Evolutionary conservation across 2,113 vertebrate species (phyloP), one percentile per base, ranked within the genome.

Genomic region (Chlorodrepanis virens): DNA sequence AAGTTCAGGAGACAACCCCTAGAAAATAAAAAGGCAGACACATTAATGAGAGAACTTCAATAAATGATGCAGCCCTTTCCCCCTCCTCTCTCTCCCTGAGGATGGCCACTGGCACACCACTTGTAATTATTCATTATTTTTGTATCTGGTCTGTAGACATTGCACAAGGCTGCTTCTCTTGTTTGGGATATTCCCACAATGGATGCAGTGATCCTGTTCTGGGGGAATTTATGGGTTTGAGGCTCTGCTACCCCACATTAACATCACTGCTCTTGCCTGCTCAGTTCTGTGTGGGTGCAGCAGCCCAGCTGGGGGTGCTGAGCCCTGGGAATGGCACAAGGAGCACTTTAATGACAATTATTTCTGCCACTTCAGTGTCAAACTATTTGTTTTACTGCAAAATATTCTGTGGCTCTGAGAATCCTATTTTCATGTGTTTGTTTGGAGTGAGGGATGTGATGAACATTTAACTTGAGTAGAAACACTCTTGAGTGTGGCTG

Each of bases 41-140:
- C 47, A 40, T 89, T 93, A 87, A 85, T 82, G 74, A 87, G 80
- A 77, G 75, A 74, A 82, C 8, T 53, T 91, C 69, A 95, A 91
- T 68, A 86, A 90, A 47, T 63, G 56, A 72, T 83, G n/a, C 11
- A 14, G n/a, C 8, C 10, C 31, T 40, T 39, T 2, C 0, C 2
- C 11, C 8, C 25, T 12, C 15, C 5, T 35, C 24, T 76, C 54
- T 31, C 6, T 4, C 27, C 13, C 27, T 23, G 17, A 67, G 79
- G 27, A 61, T 60, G 63, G 50, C 54, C 82, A 17, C 63, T 52
- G 87, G 47, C 68, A 89, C 87, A 35, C 22, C 44, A 56, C 20
- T 47, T 27, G 29, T 10, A 70, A 86, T 90, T 83, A 69, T 76
- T 87, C 74, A 53, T 88, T 82, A 18, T 37, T 90, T 86, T 72